Conservation (phyloP, 2,113 vertebrate species). For the Struthidea cinerea region DNA sequence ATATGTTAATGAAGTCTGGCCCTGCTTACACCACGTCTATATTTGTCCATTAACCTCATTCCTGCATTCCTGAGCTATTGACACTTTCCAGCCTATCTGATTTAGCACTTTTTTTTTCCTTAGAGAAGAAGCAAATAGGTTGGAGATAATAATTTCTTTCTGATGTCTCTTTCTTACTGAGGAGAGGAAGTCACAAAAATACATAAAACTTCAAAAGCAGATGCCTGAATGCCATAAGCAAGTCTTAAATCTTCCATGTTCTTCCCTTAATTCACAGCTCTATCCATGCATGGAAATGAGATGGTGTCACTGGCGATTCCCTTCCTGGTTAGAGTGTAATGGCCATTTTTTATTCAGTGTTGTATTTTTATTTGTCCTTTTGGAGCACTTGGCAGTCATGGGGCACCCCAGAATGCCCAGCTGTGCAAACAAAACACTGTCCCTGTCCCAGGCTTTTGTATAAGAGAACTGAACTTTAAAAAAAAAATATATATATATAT, state of each 20-base stretch:
- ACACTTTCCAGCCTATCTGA: not conserved
- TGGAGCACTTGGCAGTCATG: not conserved
- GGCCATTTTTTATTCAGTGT: not conserved
- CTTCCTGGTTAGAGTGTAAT: not conserved
- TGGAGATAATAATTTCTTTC: not conserved
- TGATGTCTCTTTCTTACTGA: not conserved
- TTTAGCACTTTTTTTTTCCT: not conserved
- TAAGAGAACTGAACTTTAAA: not conserved
- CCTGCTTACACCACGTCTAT: not conserved
- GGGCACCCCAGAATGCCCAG: not conserved
- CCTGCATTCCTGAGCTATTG: not conserved
- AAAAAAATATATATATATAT: not conserved
- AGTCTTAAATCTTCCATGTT: not conserved
- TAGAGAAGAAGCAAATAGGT: not conserved
- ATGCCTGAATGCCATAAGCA: not conserved
- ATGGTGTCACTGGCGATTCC: not conserved
- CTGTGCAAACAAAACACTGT: not conserved
- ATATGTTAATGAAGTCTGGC: conserved; percentile 25
- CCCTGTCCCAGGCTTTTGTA: not conserved
- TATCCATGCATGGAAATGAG: not conserved
- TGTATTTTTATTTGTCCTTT: not conserved
- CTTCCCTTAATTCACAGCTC: not conserved
- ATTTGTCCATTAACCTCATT: conserved; percentile 5
- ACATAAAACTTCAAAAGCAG: not conserved
- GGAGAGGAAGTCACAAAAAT: not conserved